Evolutionary conservation across 1,140 invertebrate genomes (phyloP), one percentile per base, ranked within the genome.

Genomic region (Pollicipes pollicipes): DNA sequence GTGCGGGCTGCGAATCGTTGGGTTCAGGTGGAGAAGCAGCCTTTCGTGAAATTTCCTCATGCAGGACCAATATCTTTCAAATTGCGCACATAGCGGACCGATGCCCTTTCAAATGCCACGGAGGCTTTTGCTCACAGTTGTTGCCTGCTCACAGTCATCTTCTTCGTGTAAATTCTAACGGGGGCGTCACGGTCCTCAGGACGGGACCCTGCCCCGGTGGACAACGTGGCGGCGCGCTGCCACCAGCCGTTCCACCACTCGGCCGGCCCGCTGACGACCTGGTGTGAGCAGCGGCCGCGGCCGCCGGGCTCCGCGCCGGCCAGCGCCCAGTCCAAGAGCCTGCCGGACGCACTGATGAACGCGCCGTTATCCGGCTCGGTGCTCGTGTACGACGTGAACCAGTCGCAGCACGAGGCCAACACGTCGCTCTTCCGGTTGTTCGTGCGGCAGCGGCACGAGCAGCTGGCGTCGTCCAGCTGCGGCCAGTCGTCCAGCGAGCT

Each of bases 371-470:
- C 77, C 73, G 78, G 79, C 35, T 82, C 80, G 16, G 76, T 78
- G 35, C 81, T 79, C 31, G 70, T 72, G 75, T 81, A 77, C 74
- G 81, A 78, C 76, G 83, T 83, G 79, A 83, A 81, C 69, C 79
- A 82, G n/a, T n/a, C n/a, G n/a, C n/a, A n/a, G 45, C 45, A 21
- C 6, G 45, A 58, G 45, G 45, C 45, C 72, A 86, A 88, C 75
- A 87, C 93, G 76, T 93, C 88, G 79, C 83, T 93, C 74, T 88
- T 93, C n/a, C 90, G 90, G 79, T 79, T 92, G 63, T 93, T 92
- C 77, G 92, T 93, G 83, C 91, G 91, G 79, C 90, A 93, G 77
- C 91, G 90, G 64, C 71, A 31, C 72, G 66, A 71, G 26, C 27
- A n/a, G n/a, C n/a, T n/a, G n/a, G 45, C 45, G 45, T 10, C 45